A percentile compares a stretch with the other conserved stretches of the same genome.
Evolutionary conservation across 2,888 invertebrate genomes (phyloP).

Genomic region (Lutraria lutraria): DNA sequence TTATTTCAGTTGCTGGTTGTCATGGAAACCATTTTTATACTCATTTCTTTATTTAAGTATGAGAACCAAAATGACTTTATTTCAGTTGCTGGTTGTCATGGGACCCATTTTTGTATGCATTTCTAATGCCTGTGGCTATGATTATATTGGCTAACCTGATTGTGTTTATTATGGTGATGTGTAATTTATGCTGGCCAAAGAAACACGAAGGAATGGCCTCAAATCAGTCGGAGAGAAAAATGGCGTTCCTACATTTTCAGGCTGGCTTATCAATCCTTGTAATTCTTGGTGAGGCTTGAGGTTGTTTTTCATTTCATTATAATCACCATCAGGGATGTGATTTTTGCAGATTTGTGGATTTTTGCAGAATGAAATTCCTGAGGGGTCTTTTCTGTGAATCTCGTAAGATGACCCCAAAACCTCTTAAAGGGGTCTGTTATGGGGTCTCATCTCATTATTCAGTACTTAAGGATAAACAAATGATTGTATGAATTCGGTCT

Average conservation of each 20-base stretch:
- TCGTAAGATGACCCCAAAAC: background rate
- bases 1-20: slow-evolving; percentile 83
- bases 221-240: slow-evolving; percentile 80
- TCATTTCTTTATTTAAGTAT: too few species aligned
- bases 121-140: slow-evolving; percentile 81
- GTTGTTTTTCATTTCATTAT: background rate
- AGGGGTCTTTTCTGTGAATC: background rate
- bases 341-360: background rate
- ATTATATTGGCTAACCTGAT: slow-evolving; percentile 79
- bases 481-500: too few species aligned
- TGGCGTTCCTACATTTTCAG: slow-evolving; percentile 81
- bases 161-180: slow-evolving; percentile 78
- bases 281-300: slow-evolving; percentile 71
- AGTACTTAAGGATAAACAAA: too few species aligned
- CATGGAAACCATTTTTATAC: slow-evolving; percentile 78
- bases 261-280: slow-evolving; percentile 79
- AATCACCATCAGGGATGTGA: background rate
- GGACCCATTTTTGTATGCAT: slow-evolving; percentile 81
- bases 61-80: too few species aligned
- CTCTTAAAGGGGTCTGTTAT: background rate
- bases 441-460: background rate
- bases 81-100: slow-evolving; percentile 83
- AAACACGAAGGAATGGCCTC: slow-evolving; percentile 85
- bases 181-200: slow-evolving; percentile 76
- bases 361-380: background rate